phyloP scores from a whole-genome alignment of 2,797 vertebrate species.

The Sitta carolinensis region DNA sequence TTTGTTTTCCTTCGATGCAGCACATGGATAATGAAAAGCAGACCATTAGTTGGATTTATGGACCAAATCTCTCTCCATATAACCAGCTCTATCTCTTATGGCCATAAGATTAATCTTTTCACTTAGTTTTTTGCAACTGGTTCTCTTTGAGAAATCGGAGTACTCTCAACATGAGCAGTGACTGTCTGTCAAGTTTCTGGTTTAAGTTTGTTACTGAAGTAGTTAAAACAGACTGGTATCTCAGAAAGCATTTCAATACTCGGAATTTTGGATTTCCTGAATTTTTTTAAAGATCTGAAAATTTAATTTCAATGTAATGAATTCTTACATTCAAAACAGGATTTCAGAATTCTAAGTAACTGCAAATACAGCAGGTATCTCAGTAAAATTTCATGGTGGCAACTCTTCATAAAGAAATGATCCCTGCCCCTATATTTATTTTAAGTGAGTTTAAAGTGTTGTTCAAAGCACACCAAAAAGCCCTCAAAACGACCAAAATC shows the following conservation, averaged over 20 bases:
- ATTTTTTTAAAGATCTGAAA: neutral
- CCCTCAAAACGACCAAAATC: neutral
- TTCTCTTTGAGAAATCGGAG: neutral
- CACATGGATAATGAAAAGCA: neutral
- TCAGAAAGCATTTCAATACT: neutral
- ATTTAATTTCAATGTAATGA: neutral
- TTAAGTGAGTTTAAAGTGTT: neutral
- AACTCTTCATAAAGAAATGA: neutral
- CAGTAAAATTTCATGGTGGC: neutral
- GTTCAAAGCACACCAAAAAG: neutral
- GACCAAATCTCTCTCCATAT: neutral
- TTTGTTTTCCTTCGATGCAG: neutral
- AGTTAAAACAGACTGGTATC: neutral
- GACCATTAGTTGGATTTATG: neutral
- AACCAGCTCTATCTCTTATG: neutral
- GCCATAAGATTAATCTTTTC: neutral
- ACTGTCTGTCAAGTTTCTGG: neutral
- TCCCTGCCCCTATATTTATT: neutral
- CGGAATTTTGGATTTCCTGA: neutral
- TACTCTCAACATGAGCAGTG: fast-evolving
- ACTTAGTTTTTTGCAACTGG: neutral
- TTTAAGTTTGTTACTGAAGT: neutral
- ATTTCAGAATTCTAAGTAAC: neutral
- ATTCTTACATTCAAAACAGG: neutral
- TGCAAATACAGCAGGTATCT: neutral